These are phyloP conservation scores for Keiferia lycopersicella DNA, from an alignment of 2,888 invertebrate genomes.

Conservation along the genomic window DNA sequence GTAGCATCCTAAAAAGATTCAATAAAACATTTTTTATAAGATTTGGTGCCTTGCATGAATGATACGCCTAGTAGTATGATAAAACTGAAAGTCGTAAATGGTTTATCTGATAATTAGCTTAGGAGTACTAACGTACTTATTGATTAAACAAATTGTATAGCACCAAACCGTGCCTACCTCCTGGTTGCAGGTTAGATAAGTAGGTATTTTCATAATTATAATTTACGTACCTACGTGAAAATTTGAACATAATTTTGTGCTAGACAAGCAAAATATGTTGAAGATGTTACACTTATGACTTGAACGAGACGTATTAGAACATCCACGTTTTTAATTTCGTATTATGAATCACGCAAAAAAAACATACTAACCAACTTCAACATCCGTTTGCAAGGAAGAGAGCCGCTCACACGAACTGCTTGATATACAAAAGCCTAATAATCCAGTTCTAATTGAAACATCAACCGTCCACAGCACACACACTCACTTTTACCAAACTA, in stretches of 20 bases:
- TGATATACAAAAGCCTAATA: constrained; percentile 57
- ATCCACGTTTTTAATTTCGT: background rate
- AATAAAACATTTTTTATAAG: background rate
- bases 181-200: background rate
- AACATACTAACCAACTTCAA: constrained; percentile 71
- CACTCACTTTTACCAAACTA: constrained; percentile 79
- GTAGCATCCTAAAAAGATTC: background rate
- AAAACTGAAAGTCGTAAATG: constrained; percentile 3
- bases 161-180: background rate
- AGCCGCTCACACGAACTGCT: constrained; percentile 49
- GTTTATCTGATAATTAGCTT: constrained; percentile 4
- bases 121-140: background rate
- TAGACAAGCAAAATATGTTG: background rate
- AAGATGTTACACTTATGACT: background rate
- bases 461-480: constrained; percentile 72
- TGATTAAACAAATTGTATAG: background rate
- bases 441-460: constrained; percentile 71
- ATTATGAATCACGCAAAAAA: constrained; percentile 44
- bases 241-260: background rate
- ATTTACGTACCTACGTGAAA: no score
- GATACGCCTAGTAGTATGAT: background rate
- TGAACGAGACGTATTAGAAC: background rate
- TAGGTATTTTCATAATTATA: no score
- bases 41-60: no score
- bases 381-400: constrained; percentile 58